phyloP scores from a whole-genome alignment of 2,113 vertebrate genomes.

The Rhinopomastus cyanomelas region DNA sequence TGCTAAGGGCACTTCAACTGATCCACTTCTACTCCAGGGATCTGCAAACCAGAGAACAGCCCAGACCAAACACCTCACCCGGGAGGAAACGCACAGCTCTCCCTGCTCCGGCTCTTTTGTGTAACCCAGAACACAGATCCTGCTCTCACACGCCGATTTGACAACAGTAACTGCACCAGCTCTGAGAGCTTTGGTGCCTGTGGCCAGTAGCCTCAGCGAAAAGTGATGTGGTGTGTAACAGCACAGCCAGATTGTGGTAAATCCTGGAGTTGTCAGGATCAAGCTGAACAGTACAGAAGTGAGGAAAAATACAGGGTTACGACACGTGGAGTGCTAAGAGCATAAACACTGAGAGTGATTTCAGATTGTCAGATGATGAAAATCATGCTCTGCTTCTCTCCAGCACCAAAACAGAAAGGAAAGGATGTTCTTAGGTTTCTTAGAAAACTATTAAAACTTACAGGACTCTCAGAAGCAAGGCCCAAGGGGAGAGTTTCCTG shows the following conservation, averaged over 20 bases:
- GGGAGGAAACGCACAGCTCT: fast-evolving
- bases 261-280: background rate
- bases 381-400: conserved; percentile 40
- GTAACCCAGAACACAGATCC: background rate
- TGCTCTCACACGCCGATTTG: background rate
- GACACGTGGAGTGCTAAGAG: background rate
- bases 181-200: background rate
- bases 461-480: background rate
- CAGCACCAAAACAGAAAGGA: conserved; percentile 45
- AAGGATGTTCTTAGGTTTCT: conserved; percentile 52
- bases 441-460: conserved; percentile 39
- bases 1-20: background rate
- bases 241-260: background rate
- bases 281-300: background rate
- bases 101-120: background rate
- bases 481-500: conserved; percentile 30
- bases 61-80: background rate
- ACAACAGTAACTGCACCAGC: background rate
- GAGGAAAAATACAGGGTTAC: background rate
- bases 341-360: background rate
- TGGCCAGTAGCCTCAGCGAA: background rate
- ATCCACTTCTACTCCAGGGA: background rate
- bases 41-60: background rate
- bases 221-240: background rate
- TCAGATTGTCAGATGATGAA: conserved; percentile 39